Evolutionary conservation across 2,888 invertebrate species (phyloP).

Genomic region (Erebia epiphron): DNA sequence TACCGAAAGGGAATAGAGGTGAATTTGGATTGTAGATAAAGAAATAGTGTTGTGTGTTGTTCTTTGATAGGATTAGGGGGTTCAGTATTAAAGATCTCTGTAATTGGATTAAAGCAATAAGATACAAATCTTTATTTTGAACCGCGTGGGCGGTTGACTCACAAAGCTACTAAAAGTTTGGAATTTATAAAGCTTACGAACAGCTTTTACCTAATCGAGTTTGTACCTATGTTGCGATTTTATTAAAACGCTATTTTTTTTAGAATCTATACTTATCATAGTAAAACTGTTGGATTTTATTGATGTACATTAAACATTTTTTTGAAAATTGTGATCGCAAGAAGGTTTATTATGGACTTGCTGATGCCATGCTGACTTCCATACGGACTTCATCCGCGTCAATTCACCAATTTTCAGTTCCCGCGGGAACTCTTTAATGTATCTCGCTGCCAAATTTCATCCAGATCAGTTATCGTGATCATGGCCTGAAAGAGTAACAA

Average conservation of each 20-base stretch:
- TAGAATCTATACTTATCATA: not conserved
- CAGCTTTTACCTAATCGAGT: not conserved
- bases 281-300: too few relatives aligned
- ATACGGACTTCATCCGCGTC: too few relatives aligned
- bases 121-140: conserved; percentile 36
- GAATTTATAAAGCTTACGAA: conserved; percentile 31
- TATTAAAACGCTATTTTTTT: not conserved
- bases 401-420: too few relatives aligned
- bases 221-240: conserved; percentile 4
- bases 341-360: too few relatives aligned
- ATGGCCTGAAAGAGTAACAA: too few relatives aligned
- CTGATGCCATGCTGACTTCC: too few relatives aligned
- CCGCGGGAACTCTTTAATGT: too few relatives aligned
- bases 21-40: conserved; percentile 47
- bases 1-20: conserved; percentile 24
- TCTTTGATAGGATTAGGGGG: conserved; percentile 36
- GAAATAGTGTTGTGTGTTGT: conserved; percentile 17
- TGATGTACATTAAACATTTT: too few relatives aligned
- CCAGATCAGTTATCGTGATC: too few relatives aligned
- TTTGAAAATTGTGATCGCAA: too few relatives aligned
- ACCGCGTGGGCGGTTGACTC: conserved; percentile 36
- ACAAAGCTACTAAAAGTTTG: conserved; percentile 32
- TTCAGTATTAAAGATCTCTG: conserved; percentile 35
- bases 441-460: too few relatives aligned
- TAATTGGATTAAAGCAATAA: conserved; percentile 40